Conservation (phyloP, 2,113 vertebrate species). For the Barbus barbus region DNA sequence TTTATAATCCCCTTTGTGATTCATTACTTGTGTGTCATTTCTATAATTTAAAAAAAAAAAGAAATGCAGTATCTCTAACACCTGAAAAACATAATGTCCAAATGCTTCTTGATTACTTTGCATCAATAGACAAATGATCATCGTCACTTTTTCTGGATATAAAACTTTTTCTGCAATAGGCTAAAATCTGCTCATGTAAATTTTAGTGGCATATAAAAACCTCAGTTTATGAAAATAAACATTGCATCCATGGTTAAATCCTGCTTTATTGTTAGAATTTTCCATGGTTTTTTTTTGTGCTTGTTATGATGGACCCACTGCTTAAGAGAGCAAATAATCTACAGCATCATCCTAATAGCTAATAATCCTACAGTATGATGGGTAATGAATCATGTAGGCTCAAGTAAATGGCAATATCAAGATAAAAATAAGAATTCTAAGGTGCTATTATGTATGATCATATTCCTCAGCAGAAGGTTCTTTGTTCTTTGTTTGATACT, state of each 20-base stretch:
- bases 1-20: conserved; percentile 27
- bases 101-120: conserved; percentile 15
- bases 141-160: background rate
- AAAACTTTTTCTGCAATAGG: conserved; percentile 6
- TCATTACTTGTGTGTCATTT: too few relatives aligned
- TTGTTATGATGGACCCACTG: background rate
- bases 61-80: conserved; percentile 46
- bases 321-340: background rate
- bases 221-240: conserved; percentile 11
- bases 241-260: background rate
- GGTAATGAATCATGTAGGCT: background rate
- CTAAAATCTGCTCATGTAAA: conserved; percentile 20
- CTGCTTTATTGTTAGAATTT: background rate
- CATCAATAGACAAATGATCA: conserved; percentile 18
- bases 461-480: background rate
- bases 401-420: background rate
- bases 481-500: conserved; percentile 6
- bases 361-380: conserved; percentile 3
- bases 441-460: background rate
- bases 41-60: too few relatives aligned
- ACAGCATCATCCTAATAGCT: background rate
- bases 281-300: background rate
- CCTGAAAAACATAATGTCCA: conserved; percentile 3
- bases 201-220: background rate
- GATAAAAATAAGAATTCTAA: background rate